phyloP scores from a whole-genome alignment of 2,797 vertebrate genomes.

The Hyperoplus immaculatus region DNA sequence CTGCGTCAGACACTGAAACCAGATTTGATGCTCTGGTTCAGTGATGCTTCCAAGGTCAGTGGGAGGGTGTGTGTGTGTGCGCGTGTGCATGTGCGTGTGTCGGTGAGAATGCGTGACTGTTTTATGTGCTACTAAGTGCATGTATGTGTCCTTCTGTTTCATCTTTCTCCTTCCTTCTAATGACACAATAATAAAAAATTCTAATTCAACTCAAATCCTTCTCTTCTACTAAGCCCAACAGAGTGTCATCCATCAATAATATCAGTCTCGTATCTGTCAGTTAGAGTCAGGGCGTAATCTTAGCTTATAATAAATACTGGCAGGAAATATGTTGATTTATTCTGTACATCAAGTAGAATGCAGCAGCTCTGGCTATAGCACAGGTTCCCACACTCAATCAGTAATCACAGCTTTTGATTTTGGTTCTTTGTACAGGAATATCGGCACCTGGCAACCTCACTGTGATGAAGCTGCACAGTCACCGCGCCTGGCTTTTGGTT shows the following conservation, averaged over 20 bases:
- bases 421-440: too few species aligned
- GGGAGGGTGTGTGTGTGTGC: slow-evolving; percentile 10
- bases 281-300: too few species aligned
- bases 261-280: too few species aligned
- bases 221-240: neutral
- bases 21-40: slow-evolving; percentile 58
- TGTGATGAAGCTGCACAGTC: neutral
- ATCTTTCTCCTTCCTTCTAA: slow-evolving; percentile 11
- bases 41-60: slow-evolving; percentile 70
- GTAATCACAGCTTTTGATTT: neutral
- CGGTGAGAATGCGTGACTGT: neutral
- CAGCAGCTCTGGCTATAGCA: neutral
- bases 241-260: neutral
- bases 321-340: too few species aligned
- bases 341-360: too few species aligned
- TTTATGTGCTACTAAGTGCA: neutral
- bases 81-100: slow-evolving; percentile 1
- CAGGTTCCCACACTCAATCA: neutral
- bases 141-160: slow-evolving; percentile 19
- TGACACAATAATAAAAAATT: too few species aligned
- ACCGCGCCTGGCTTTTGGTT: neutral
- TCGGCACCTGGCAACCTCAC: neutral
- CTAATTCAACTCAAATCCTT: neutral
- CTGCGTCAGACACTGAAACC: slow-evolving; percentile 70
- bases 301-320: too few species aligned